These are phyloP conservation scores for Etheostoma nigrum DNA, from an alignment of 2,797 vertebrate genomes.

Conservation along the genomic window DNA sequence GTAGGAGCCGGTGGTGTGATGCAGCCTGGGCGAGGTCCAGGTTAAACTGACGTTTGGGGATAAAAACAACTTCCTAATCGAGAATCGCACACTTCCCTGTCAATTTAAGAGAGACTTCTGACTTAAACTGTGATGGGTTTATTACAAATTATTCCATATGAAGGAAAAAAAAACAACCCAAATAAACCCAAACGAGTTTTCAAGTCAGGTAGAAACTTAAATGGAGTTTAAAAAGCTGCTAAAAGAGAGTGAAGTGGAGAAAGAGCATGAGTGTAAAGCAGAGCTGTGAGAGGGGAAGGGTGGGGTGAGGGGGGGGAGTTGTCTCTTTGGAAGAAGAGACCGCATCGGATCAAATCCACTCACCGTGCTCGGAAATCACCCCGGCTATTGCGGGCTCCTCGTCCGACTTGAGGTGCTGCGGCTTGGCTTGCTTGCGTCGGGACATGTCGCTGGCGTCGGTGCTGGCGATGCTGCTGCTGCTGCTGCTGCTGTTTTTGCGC, in stretches of 20 bases:
- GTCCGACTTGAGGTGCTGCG: slow-evolving; percentile 98
- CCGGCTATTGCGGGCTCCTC: slow-evolving; percentile 91
- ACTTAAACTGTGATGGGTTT: not conserved
- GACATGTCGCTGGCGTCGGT: slow-evolving; percentile 91
- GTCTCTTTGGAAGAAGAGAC: not conserved
- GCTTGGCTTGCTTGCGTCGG: slow-evolving; percentile 99
- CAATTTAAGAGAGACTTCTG: not conserved
- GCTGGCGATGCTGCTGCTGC: slow-evolving; percentile 63
- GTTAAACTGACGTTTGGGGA: slow-evolving; percentile 8
- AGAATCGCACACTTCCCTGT: not conserved
- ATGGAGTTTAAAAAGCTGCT: not conserved
- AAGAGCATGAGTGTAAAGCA: not conserved
- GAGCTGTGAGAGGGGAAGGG: not conserved
- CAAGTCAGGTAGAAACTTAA: not conserved
- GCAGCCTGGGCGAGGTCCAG: slow-evolving; percentile 20
- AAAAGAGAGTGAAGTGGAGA: slow-evolving; percentile 2
- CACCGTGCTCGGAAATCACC: slow-evolving; percentile 93
- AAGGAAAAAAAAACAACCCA: not conserved
- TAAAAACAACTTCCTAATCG: slow-evolving; percentile 30
- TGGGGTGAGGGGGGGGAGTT: not conserved
- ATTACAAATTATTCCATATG: not conserved
- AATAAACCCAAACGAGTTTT: slow-evolving; percentile 8
- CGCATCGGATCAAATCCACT: slow-evolving; percentile 74
- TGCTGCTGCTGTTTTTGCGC: slow-evolving; percentile 78
- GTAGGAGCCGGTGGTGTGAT: slow-evolving; percentile 7